Evolutionary conservation across 2,888 invertebrate genomes (phyloP), one percentile per base, ranked within the genome.

Genomic region (Perdita meconis): DNA sequence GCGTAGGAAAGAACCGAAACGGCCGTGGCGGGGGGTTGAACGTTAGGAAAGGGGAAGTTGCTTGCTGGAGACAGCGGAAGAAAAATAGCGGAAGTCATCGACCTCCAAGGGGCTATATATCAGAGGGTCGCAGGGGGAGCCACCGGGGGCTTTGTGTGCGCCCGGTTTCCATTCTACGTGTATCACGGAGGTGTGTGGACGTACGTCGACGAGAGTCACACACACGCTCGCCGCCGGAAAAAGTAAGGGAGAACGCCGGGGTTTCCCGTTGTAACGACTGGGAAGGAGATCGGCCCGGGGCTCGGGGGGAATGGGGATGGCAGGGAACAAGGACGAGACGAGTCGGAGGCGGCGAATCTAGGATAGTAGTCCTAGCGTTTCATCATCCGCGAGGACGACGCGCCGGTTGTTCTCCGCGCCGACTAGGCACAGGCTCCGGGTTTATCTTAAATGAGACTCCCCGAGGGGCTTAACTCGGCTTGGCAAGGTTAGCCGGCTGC

Each of bases 81-180:
- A 94, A 93, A 94, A 94, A 94, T 94, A 93, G 93, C 93, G 93
- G 93, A 93, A 94, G 93, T 93, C 94, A 93, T 94, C 94, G 94
- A 94, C 94, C 94, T 94, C 94, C 93, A 92, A 93, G 93, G 93
- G 92, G 93, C 94, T 92, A 94, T 94, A 94, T 93, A 94, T 92
- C 92, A 92, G 90, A 84, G 87, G 87, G 86, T 87, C 87, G 88
- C 88, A 73, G 76, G 80, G 78, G 84, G 77, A 80, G 74, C 30
- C 30, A 83, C 74, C 80, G 85, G 84, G 86, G 80, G 83, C 80
- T 83, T 79, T 78, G 69, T 61, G 77, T 69, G 77, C 57, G 80
- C 16, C 53, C 34, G 67, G n/a, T 71, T 63, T 64, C 53, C 79
- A 83, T 67, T 78, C 42, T 19, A 30, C 60, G 68, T 69, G 64